Percentiles rank a stretch among this genome's conserved stretches.
Conservation (phyloP, 2,888 invertebrate genomes). For the Drosophila tanythrix region DNA sequence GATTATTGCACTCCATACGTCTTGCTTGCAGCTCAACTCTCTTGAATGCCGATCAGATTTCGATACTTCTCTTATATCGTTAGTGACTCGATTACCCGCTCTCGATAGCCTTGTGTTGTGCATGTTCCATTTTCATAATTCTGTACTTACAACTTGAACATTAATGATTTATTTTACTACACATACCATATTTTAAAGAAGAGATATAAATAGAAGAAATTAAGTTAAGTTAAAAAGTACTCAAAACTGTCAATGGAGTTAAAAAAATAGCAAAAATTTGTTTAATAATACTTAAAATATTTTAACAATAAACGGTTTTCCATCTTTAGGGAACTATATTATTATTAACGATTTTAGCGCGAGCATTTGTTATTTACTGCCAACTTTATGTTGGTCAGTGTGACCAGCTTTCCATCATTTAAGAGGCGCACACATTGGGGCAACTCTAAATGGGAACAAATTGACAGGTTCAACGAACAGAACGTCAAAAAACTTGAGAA, state of each 20-base stretch:
- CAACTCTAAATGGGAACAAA: constrained; percentile 58
- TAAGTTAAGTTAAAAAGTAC: not conserved
- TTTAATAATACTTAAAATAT: not conserved
- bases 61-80: too few relatives aligned
- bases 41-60: too few relatives aligned
- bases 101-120: too few relatives aligned
- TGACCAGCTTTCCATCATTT: constrained; percentile 22
- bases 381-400: constrained; percentile 20
- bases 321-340: not conserved
- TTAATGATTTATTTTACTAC: not conserved
- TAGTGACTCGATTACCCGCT: too few relatives aligned
- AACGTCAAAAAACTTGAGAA: constrained; percentile 71
- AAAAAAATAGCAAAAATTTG: not conserved
- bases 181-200: not conserved
- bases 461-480: constrained; percentile 68
- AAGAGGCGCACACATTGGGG: constrained; percentile 20
- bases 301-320: not conserved
- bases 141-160: not conserved
- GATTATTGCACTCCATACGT: too few relatives aligned
- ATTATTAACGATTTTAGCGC: not conserved
- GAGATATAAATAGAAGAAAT: not conserved
- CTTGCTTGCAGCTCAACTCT: too few relatives aligned
- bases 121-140: too few relatives aligned
- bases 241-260: not conserved
- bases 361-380: not conserved